Evolutionary conservation across 2,888 invertebrate genomes (phyloP), one percentile per base, ranked within the genome.

Genomic region (Pherbina coryleti): DNA sequence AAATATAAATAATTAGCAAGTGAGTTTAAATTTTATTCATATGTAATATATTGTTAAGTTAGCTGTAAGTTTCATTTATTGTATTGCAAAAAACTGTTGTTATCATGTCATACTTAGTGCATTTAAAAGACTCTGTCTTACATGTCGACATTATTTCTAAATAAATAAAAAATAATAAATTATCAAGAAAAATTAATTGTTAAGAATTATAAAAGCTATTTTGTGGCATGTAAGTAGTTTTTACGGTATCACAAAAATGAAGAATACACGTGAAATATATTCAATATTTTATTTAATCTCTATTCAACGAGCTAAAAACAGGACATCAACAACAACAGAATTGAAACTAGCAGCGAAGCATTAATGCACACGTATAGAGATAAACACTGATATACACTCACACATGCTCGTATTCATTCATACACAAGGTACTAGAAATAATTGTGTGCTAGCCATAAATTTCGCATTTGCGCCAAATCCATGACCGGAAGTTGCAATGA

Each of bases 351-450:
- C 17, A 34, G 37, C 37, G n/a, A 72, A 34, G 31, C 57, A 34
- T 75, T 75, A 53, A 44, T 75, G 31, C 22, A 75, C 37, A 72
- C 8, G 19, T 51, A 71, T 3, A 7, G 53, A 22, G 17, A 53
- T 22, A 19, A 28, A 17, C 22, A 77, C 62, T 51, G 22, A 69
- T 25, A 75, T 34, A 44, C 72, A 64, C 64, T 66, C 5, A 71
- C n/a, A n/a, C n/a, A n/a, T n/a, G n/a, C n/a, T n/a, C n/a, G n/a
- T n/a, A n/a, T n/a, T n/a, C 51, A 73, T 60, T 55, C 72, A 44
- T n/a, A 67, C n/a, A 22, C 28, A 60, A 25, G 37, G 14, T 19
- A 49, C 25, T 8, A 71, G 44, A 49, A 37, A 62, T 60, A 19
- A 5, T 22, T 60, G 28, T 25, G 28, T 60, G 19, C 3, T 28